Conservation (phyloP, 2,797 vertebrate species). For the Acipenser oxyrinchus region DNA sequence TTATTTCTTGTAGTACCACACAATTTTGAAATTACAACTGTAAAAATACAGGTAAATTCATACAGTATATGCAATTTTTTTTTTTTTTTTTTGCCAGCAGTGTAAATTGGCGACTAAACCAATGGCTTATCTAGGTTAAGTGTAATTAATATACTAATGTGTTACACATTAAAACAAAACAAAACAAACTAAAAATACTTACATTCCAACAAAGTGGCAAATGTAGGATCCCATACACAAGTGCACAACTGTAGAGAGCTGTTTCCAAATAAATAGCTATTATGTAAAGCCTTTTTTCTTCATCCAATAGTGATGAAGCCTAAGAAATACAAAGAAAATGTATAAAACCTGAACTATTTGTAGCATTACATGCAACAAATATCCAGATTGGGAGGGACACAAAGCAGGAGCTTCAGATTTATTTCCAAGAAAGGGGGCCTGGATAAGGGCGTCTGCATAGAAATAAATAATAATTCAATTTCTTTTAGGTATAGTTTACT, state of each 20-base stretch:
- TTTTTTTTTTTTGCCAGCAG: neutral
- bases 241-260: neutral
- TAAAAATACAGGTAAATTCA: too few species aligned
- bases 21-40: too few species aligned
- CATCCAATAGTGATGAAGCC: neutral
- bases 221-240: constrained; percentile 15
- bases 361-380: too few species aligned
- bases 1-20: too few species aligned
- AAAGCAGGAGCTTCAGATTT: too few species aligned
- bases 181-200: constrained; percentile 2
- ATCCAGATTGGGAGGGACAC: too few species aligned
- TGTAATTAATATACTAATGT: neutral
- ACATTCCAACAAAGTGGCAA: constrained; percentile 1
- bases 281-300: neutral
- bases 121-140: neutral
- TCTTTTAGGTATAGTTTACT: too few species aligned
- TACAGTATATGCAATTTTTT: neutral
- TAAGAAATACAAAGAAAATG: too few species aligned
- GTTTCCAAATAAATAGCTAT: constrained; percentile 8
- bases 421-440: too few species aligned
- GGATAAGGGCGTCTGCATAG: too few species aligned
- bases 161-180: neutral
- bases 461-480: too few species aligned
- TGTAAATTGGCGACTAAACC: neutral
- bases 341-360: too few species aligned